phyloP scores from a whole-genome alignment of 2,888 invertebrate species.

The Calameuta idolon region DNA sequence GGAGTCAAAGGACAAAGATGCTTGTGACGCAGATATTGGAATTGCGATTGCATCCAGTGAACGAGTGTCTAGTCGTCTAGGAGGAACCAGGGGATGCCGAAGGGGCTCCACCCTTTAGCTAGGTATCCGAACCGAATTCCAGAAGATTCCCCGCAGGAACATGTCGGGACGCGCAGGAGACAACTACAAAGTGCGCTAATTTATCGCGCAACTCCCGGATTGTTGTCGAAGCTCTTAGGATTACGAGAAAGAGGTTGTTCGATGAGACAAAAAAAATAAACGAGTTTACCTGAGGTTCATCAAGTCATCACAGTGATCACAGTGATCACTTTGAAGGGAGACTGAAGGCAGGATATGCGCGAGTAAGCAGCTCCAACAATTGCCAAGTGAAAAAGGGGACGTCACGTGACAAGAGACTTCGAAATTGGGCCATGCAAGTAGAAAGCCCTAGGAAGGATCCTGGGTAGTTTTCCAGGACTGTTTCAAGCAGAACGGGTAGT shows the following conservation, averaged over 20 bases:
- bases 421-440: too few species aligned
- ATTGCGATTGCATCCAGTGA: conserved; percentile 49
- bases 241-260: conserved; percentile 60
- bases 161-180: conserved; percentile 22
- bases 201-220: conserved; percentile 45
- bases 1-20: not conserved
- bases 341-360: too few species aligned
- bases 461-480: too few species aligned
- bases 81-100: not conserved
- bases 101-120: too few species aligned
- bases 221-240: conserved; percentile 57
- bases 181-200: conserved; percentile 53
- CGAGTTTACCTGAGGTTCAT: not conserved
- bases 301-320: too few species aligned
- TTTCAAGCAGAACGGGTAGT: too few species aligned
- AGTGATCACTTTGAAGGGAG: too few species aligned
- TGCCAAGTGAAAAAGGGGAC: too few species aligned
- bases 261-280: conserved; percentile 40
- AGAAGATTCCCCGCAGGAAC: not conserved
- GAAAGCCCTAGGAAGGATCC: too few species aligned
- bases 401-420: too few species aligned
- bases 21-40: conserved; percentile 44
- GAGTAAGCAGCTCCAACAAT: too few species aligned
- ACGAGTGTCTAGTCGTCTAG: conserved; percentile 24
- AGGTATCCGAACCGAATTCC: not conserved